These are phyloP conservation scores for Athene cunicularia DNA, from an alignment of 2,113 vertebrate genomes.

Conservation along the genomic window DNA sequence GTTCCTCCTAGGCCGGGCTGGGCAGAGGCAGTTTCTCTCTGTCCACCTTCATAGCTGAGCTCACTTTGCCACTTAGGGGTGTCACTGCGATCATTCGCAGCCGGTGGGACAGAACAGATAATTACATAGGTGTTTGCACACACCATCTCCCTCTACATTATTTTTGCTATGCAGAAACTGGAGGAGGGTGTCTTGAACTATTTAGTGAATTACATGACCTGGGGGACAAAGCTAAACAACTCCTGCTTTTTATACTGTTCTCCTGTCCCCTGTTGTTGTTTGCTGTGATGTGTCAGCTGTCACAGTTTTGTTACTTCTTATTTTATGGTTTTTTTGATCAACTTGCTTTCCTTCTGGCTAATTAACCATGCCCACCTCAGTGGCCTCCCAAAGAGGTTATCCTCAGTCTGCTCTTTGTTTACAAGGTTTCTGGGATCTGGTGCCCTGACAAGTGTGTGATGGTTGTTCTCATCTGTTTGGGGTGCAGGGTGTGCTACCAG, in stretches of 20 bases:
- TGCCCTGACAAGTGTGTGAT: background rate
- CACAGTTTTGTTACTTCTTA: background rate
- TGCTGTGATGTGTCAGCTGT: background rate
- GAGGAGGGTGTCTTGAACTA: background rate
- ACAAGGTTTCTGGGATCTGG: background rate
- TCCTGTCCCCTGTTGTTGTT: background rate
- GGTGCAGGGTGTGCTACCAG: background rate
- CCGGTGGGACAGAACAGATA: background rate
- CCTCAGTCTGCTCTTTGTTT: background rate
- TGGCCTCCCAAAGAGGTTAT: background rate
- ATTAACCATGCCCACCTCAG: fast-evolving
- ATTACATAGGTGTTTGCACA: background rate
- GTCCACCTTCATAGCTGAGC: background rate
- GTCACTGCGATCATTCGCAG: fast-evolving
- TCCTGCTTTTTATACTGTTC: background rate
- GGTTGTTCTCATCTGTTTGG: fast-evolving
- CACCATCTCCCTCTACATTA: background rate
- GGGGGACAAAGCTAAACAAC: background rate
- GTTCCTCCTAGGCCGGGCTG: background rate
- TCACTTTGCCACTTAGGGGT: background rate
- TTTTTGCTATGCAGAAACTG: background rate
- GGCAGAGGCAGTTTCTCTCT: background rate
- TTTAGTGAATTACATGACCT: background rate
- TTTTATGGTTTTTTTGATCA: background rate
- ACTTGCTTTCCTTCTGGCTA: background rate